Evolutionary conservation across 1,140 invertebrate genomes (phyloP), one percentile per base, ranked within the genome.

Genomic region (Drosophila pruinosa): DNA sequence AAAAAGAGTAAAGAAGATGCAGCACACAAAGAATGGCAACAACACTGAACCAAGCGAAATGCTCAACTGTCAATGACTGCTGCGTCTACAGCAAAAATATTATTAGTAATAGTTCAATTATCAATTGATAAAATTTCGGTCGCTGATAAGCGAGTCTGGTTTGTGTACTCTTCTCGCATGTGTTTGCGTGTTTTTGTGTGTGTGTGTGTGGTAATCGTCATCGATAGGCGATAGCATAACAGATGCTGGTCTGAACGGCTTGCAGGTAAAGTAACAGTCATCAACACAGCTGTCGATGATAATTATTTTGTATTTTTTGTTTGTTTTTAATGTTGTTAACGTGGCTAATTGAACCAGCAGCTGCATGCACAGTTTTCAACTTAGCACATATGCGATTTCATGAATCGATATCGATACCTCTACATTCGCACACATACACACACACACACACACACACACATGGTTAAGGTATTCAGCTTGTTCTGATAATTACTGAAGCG

Each of bases 51-150:
- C 22, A 36, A 28, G 26, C 19, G n/a, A 43, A 53, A 19, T 41
- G 22, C 17, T 41, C 22, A 58, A 52, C 31, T 19, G 17, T 47
- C 64, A 52, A 34, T 41, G 34, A 61, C n/a, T n/a, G n/a, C n/a
- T n/a, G n/a, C 43, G 43, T 4, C 10, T 14, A n/a, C 8, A 19
- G n/a, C 21, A 45, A 22, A 8, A 47, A 47, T 47, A 47, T 24
- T 47, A 24, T 14, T 24, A 26, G 10, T 45, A 45, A 22, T 45
- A 24, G 34, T 57, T 39, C 43, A 50, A 36, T 50, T 65, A 71
- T 64, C 62, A 65, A 65, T 71, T 71, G 68, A 71, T 65, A 71
- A 57, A 36, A 17, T 31, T 14, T 48, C 19, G 22, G 4, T 45
- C 21, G 24, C 43, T 52, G 61, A 69, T 69, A 69, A 69, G 58